Conservation (phyloP, 2,888 invertebrate species). For the Thereva nobilitata region DNA sequence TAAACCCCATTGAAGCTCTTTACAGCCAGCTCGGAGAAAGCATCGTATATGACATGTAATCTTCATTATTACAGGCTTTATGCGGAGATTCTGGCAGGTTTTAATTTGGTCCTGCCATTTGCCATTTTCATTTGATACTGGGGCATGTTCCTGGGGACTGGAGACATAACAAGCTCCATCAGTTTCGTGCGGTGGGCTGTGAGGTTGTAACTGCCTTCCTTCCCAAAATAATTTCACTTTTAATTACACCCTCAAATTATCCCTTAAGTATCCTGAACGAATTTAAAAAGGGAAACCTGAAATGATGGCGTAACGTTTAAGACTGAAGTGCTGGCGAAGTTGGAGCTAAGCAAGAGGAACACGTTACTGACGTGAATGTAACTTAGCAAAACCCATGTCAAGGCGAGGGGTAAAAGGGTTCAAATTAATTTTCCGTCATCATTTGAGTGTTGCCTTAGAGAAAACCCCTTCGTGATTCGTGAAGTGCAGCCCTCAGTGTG, state of each 20-base stretch:
- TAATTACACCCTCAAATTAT: slow-evolving; percentile 35
- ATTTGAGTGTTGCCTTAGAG: slow-evolving; percentile 10
- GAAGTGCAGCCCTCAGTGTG: slow-evolving; percentile 17
- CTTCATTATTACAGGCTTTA: too few relatives aligned
- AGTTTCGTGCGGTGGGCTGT: slow-evolving; percentile 10
- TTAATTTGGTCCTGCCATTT: slow-evolving; percentile 3
- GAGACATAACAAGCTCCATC: slow-evolving; percentile 23
- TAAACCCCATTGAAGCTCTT: too few relatives aligned
- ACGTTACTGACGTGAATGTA: slow-evolving; percentile 15
- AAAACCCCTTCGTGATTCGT: background rate
- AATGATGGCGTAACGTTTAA: slow-evolving; percentile 2
- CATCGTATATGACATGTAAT: too few relatives aligned
- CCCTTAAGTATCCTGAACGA: slow-evolving; percentile 33
- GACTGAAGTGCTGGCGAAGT: too few relatives aligned
- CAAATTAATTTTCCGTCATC: slow-evolving; percentile 33
- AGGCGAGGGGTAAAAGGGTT: slow-evolving; percentile 19
- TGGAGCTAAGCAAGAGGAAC: slow-evolving; percentile 8
- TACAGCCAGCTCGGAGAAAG: too few relatives aligned
- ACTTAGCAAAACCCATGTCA: slow-evolving; percentile 4
- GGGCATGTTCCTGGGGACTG: slow-evolving; percentile 4
- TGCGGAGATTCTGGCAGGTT: too few relatives aligned
- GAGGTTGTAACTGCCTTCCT: slow-evolving; percentile 19
- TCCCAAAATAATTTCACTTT: slow-evolving; percentile 32
- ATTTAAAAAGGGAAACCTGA: slow-evolving; percentile 32
- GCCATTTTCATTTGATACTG: slow-evolving; percentile 9